Base-by-base conservation (phyloP, 2,797 vertebrate species). In the Cheirogaleus major region DNA sequence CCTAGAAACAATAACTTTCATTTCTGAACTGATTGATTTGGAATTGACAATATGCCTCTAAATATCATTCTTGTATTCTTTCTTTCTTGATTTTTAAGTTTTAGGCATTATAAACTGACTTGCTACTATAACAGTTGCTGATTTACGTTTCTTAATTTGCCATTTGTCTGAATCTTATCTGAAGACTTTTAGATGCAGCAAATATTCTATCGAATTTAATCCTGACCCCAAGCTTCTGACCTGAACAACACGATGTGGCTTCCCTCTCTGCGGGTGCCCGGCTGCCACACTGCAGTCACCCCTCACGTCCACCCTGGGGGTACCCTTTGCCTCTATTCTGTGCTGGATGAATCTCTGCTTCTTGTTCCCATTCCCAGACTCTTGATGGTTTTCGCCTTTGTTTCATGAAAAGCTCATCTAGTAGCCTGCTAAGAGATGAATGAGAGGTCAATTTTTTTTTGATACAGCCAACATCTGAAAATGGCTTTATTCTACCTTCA, bases 251-350 rank as follows among this genome's bases (percentile, higher is more conserved):
- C 9, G 18, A 8, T 11, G 23, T 67, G n/a, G 27, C 67, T 89
- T 70, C 32, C 38, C 5, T 50, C 14, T 25, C 5, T 50, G 50
- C 20, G n/a, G 20, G 45, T 27, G 12, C 27, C 25, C 15, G 22
- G 17, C 15, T 6, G 32, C 52, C 11, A 4, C 9, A 12, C 7
- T 11, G 17, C 32, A 41, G 1, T 4, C 0, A 8, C n/a, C 57
- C 57, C 63, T 45, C 52, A 72, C 52, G 32, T 32, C n/a, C 32
- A 13, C 35, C 61, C 22, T 67, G 22, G 23, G 25, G 13, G 7
- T 11, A 50, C 17, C 32, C 11, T 65, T 35, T 43, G 2, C 25
- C 18, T 79, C 14, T 45, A 32, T 25, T 41, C 32, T 8, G 13
- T 15, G 17, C 25, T 15, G 2, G 4, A 18, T 15, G 2, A 2